Conservation (phyloP, 2,113 vertebrate species). For the Ceratotherium simum region DNA sequence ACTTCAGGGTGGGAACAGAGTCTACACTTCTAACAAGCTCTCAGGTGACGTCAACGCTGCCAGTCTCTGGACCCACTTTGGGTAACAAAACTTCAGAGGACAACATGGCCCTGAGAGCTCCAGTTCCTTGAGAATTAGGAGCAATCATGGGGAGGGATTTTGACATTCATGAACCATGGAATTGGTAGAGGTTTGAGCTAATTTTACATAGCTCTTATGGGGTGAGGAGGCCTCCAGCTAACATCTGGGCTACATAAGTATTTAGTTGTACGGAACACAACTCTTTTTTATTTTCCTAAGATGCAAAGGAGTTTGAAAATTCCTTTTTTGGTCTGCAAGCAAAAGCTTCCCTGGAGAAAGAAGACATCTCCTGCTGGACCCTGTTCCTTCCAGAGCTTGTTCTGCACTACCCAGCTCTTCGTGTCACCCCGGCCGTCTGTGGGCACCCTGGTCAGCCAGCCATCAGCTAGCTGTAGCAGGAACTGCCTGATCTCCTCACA, state of each 20-base stretch:
- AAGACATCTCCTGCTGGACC: background rate
- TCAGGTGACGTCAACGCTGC: rapidly evolving
- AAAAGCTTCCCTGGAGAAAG: background rate
- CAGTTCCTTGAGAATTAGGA: background rate
- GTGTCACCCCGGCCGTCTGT: rapidly evolving
- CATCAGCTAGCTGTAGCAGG: background rate
- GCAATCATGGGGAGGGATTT: background rate
- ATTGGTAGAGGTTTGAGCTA: background rate
- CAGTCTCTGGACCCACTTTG: rapidly evolving
- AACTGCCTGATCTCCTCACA: rapidly evolving
- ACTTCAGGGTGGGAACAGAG: background rate
- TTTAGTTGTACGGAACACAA: background rate
- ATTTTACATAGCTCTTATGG: background rate
- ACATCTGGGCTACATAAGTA: slow-evolving; percentile 76
- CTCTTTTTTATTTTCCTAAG: background rate
- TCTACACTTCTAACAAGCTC: background rate
- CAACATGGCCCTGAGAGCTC: rapidly evolving
- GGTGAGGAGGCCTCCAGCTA: slow-evolving; percentile 50
- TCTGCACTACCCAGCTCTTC: background rate
- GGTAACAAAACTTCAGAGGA: background rate
- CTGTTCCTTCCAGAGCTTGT: background rate
- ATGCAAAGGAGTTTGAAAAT: slow-evolving; percentile 36
- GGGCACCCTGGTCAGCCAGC: background rate
- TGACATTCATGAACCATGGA: background rate
- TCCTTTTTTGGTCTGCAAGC: slow-evolving; percentile 28